A percentile compares a stretch with the other conserved stretches of the same genome.
These are phyloP conservation scores for Dasysyrphus albostriatus DNA, from an alignment of 2,888 invertebrate species.

Conservation along the genomic window DNA sequence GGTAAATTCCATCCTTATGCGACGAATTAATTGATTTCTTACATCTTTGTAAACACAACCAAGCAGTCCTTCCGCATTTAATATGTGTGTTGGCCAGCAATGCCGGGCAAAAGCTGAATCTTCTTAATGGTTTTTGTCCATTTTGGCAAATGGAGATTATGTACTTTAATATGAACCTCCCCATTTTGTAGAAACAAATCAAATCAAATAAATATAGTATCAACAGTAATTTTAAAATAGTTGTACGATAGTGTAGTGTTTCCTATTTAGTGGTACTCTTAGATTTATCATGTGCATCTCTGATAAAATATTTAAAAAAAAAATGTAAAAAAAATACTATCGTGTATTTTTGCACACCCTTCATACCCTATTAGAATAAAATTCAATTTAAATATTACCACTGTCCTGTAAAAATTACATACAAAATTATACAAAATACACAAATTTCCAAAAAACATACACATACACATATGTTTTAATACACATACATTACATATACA, in stretches of 20 bases:
- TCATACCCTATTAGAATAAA: constrained; percentile 41
- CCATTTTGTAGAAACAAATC: constrained; percentile 51
- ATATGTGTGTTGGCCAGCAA: constrained; percentile 62
- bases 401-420: constrained; percentile 35
- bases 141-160: constrained; percentile 84
- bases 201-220: constrained; percentile 16
- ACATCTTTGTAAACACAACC: constrained; percentile 71
- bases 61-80: constrained; percentile 36
- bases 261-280: constrained; percentile 42
- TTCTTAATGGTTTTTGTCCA: constrained; percentile 84
- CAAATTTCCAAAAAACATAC: constrained; percentile 25
- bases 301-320: constrained; percentile 5
- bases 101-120: constrained; percentile 83
- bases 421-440: constrained; percentile 39
- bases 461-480: constrained; percentile 44
- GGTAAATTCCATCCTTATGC: constrained; percentile 79
- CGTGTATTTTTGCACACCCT: constrained; percentile 47
- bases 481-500: constrained; percentile 40
- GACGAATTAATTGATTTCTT: constrained; percentile 79
- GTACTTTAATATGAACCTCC: constrained; percentile 84
- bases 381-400: constrained; percentile 9
- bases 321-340: background rate
- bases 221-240: constrained; percentile 33
- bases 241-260: constrained; percentile 50
- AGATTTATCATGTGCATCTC: constrained; percentile 59